Evolutionary conservation across 2,888 invertebrate genomes (phyloP), one percentile per base, ranked within the genome.

Genomic region (Sepioteuthis lessoniana): DNA sequence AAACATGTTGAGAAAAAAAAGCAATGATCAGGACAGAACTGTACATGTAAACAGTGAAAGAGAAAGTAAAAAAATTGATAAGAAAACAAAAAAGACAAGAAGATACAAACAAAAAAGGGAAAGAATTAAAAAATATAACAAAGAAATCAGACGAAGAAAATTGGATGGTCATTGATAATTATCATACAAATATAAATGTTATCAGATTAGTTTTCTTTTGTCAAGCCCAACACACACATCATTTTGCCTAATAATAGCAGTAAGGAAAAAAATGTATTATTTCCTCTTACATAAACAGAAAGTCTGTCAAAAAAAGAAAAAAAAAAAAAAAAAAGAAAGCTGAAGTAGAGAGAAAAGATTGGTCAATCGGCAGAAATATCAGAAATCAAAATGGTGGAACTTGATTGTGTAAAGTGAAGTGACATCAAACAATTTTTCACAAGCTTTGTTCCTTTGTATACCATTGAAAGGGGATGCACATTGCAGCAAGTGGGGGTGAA

Each of bases 361-460:
- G 35, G 76, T 76, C 76, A 76, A 35, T 35, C 16, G 35, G n/a
- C n/a, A 76, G 76, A 19, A 76, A 76, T 76, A 76, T 76, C n/a
- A 76, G 76, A 76, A 76, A 76, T n/a, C 76, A 76, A 76, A 76
- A 76, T 76, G 76, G 76, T 16, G 76, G 35, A 76, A n/a, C n/a
- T 76, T 76, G 13, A 76, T 76, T 76, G 76, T 76, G 76, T 35
- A 76, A 76, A 76, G n/a, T n/a, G 76, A 13, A 76, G 76, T 76
- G n/a, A 76, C 76, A 76, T 76, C 76, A 76, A 76, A 76, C 76
- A 76, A 35, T 76, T 76, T 76, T 76, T 76, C 76, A 35, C 76
- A n/a, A 76, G 76, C 76, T 76, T 76, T 76, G 76, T 76, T 76
- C 76, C 76, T 76, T 76, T 76, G 76, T 76, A 76, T 4, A 76